These are phyloP conservation scores for Phaenicophaeus curvirostris DNA, from an alignment of 2,797 vertebrate genomes.

Conservation along the genomic window DNA sequence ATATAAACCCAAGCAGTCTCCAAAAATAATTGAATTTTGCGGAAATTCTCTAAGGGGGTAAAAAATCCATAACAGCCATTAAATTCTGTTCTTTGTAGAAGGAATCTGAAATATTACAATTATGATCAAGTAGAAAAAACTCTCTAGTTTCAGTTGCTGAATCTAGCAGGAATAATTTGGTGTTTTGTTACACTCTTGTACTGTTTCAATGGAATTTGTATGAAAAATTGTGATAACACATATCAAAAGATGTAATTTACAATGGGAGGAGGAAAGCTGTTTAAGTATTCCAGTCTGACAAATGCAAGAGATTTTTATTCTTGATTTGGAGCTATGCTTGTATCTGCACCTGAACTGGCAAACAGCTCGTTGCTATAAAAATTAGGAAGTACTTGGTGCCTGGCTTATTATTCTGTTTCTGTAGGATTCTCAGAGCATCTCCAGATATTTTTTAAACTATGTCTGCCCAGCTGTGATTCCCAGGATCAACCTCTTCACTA, in stretches of 20 bases:
- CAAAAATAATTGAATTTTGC: conserved; percentile 74
- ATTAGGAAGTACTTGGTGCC: background rate
- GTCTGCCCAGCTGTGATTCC: background rate
- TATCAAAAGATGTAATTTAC: background rate
- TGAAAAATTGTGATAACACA: background rate
- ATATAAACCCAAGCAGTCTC: conserved; percentile 56
- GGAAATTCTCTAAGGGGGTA: conserved; percentile 68
- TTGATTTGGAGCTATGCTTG: background rate
- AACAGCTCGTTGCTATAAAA: background rate
- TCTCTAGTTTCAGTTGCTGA: conserved; percentile 4
- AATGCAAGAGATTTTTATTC: background rate
- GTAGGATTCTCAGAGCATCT: background rate
- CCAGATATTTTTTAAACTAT: background rate
- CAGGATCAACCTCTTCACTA: background rate
- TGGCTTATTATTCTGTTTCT: background rate
- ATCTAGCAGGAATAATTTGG: background rate
- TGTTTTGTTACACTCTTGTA: background rate
- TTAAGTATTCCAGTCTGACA: background rate
- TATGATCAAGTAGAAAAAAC: background rate
- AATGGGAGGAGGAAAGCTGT: background rate
- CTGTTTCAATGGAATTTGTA: background rate
- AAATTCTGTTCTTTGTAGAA: conserved; percentile 62
- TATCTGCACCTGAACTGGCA: background rate
- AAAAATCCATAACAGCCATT: conserved; percentile 69
- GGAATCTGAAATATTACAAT: conserved; percentile 43